These are phyloP conservation scores for Podiceps cristatus DNA, from an alignment of 2,113 vertebrate genomes.

Conservation along the genomic window DNA sequence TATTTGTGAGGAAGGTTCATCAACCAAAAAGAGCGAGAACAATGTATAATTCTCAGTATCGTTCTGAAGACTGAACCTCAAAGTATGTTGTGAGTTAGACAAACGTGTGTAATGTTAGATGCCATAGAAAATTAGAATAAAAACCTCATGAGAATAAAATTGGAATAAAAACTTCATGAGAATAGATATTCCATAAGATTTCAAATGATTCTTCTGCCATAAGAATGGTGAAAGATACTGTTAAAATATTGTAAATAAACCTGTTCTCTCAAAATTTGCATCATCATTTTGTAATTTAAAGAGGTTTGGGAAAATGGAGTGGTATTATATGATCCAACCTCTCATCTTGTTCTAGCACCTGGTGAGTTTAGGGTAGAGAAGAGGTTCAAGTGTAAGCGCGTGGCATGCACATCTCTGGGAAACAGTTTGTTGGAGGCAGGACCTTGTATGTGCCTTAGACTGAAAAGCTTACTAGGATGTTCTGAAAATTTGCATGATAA, in stretches of 20 bases:
- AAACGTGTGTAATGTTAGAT: background rate
- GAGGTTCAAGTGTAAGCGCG: background rate
- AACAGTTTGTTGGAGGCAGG: background rate
- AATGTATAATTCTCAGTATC: background rate
- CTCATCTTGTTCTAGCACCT: background rate
- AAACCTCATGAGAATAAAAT: background rate
- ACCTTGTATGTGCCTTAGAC: conserved; percentile 23
- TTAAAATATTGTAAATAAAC: background rate
- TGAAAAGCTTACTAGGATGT: conserved; percentile 51
- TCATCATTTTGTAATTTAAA: background rate
- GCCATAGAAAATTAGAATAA: background rate
- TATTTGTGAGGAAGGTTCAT: background rate
- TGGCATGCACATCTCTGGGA: background rate
- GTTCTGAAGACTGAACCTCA: background rate
- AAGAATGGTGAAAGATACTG: background rate
- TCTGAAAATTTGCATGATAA: conserved; percentile 59
- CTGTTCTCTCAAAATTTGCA: background rate
- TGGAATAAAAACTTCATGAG: background rate
- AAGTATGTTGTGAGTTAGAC: background rate
- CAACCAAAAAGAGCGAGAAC: background rate
- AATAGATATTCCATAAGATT: background rate
- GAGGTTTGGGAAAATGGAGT: background rate
- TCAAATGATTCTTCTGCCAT: background rate
- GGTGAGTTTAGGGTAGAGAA: background rate
- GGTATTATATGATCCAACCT: background rate